Base-by-base conservation (phyloP, 2,888 invertebrate species). In the Lasioglossum calceatum region DNA sequence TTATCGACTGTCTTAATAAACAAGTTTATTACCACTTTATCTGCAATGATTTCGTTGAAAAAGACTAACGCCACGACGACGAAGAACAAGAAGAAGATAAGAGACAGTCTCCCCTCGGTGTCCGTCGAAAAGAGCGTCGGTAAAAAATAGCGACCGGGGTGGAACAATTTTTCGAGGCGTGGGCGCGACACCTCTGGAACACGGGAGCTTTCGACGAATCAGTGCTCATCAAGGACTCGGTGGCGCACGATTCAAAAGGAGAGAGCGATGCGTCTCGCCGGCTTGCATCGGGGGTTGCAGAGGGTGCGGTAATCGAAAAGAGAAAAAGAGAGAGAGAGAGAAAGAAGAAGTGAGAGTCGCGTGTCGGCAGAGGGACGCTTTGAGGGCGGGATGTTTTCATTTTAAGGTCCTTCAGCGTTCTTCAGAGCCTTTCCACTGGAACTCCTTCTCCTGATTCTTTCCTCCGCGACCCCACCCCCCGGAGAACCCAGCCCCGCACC, bases 351-450 rank as follows among this genome's bases (percentile, higher is more conserved):
- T 4, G 87, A 85, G 87, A 70, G 82, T 73, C 32, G 73, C 78
- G 82, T 84, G 89, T 79, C 80, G 82, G 67, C 76, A 84, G 64
- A 86, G 89, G 87, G 85, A 79, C 77, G 89, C 89, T 92, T 89
- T 92, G 86, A 92, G 88, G 85, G 90, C 75, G 88, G 85, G 88
- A 91, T 92, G 92, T 92, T 92, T 92, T 92, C 91, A 89, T 91
- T 92, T 90, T 88, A 88, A 92, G 85, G 88, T 91, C 87, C 92
- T 91, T 77, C 87, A 89, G 77, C 85, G 76, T 92, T 90, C 92
- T 91, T 87, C 89, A 89, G 86, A 88, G 82, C 88, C 89, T 90
- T 89, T 85, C 86, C 83, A 85, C 78, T 77, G 77, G 81, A 82
- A 83, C 80, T 78, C 67, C 83, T 74, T 61, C 54, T 23, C 44